Base-by-base conservation (phyloP, 2,113 vertebrate species). In the Rhipidura dahli region DNA sequence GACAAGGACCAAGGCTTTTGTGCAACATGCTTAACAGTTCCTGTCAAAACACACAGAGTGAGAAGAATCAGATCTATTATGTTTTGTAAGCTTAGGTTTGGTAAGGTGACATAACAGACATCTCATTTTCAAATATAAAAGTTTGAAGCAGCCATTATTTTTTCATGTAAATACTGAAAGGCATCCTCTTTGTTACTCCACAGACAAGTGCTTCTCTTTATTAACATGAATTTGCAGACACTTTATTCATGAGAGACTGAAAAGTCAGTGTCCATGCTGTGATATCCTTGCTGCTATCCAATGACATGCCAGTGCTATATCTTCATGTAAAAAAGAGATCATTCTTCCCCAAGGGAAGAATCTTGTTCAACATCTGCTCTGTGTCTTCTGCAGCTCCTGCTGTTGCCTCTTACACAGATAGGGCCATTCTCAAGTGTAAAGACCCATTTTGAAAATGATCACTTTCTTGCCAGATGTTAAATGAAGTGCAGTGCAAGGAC, bases 401-500 rank as follows among this genome's bases (percentile, higher is more conserved):
- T 93, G 76, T 50, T 92, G 72, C 47, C 22, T 82, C 51, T 78
- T 71, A 68, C 33, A 84, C 33, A 87, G 76, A 90, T n/a, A 92
- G 65, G 57, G 30, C 44, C 64, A 78, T 47, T 92, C 72, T 92
- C 56, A 70, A 94, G 89, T 84, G 94, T 92, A 94, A 96, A 93
- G 80, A 47, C 39, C 26, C 44, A 44, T 89, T 88, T 63, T 60
- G 69, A 90, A 93, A 96, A 91, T 75, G 60, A 90, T 87, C 76
- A 6, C 21, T 89, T 96, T 95, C 83, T 95, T 90, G 56, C 86
- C 94, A 94, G 91, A 76, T 95, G 80, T 81, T 94, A 90, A 93
- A 94, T 89, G 72, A 95, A 93, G 76, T 90, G 82, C 68, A 78
- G 64, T 37, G 39, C 68, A 93, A 90, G 86, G 89, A 84, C 72